A percentile compares a stretch with the other conserved stretches of the same genome.
These are phyloP conservation scores for Byasa hedistus DNA, from an alignment of 2,888 invertebrate genomes.

Conservation along the genomic window DNA sequence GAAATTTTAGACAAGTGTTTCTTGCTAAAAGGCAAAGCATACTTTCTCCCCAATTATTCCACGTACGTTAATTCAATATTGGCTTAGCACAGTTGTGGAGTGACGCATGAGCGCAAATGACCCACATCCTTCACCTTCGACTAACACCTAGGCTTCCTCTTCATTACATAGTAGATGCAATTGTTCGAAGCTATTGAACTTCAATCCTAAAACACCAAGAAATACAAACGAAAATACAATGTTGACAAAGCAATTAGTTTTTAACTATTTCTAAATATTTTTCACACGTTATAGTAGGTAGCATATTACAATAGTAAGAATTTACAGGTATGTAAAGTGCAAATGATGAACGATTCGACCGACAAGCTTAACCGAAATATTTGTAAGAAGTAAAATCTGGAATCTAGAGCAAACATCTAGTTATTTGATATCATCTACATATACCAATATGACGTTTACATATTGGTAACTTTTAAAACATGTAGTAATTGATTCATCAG, in stretches of 20 bases:
- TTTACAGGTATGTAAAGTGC: not conserved
- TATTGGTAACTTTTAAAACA: too few relatives aligned
- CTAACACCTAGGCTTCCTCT: constrained; percentile 40
- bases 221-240: constrained; percentile 1
- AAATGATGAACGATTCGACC: too few relatives aligned
- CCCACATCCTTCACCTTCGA: constrained; percentile 62
- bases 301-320: constrained; percentile 11
- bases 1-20: constrained; percentile 28
- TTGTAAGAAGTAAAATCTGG: too few relatives aligned
- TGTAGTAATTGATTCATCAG: too few relatives aligned
- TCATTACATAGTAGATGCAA: constrained; percentile 29
- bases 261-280: constrained; percentile 21
- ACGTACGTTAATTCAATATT: constrained; percentile 75
- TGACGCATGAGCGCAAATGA: constrained; percentile 49
- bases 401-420: too few relatives aligned
- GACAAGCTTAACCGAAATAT: too few relatives aligned
- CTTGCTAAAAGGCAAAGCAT: constrained; percentile 26
- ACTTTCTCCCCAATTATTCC: constrained; percentile 74
- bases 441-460: too few relatives aligned
- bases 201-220: constrained; percentile 1
- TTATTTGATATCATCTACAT: too few relatives aligned
- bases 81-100: constrained; percentile 60
- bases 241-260: not conserved
- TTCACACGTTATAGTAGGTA: constrained; percentile 14
- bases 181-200: constrained; percentile 17